phyloP scores from a whole-genome alignment of 2,113 vertebrate genomes.

The Craseonycteris thonglongyai region DNA sequence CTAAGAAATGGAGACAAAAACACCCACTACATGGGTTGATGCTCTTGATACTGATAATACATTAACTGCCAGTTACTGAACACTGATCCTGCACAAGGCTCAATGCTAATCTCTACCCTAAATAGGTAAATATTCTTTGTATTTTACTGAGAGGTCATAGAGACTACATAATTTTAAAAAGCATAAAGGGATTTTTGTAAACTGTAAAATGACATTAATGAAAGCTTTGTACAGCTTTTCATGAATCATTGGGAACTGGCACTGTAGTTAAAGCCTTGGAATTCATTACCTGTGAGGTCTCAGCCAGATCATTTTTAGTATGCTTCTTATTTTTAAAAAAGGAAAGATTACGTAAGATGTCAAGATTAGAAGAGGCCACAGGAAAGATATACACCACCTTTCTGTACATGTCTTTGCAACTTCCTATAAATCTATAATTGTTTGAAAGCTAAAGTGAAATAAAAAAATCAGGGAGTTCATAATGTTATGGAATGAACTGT shows the following conservation, averaged over 20 bases:
- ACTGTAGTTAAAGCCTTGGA: not conserved
- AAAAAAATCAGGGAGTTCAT: not conserved
- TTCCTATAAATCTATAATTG: not conserved
- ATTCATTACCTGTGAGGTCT: not conserved
- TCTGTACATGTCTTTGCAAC: not conserved
- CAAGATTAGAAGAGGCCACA: not conserved
- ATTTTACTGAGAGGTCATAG: not conserved
- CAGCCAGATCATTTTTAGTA: not conserved
- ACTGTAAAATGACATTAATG: not conserved
- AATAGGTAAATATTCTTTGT: not conserved
- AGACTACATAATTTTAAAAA: not conserved
- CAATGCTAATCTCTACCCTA: not conserved
- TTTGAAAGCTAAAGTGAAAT: slow-evolving; percentile 6
- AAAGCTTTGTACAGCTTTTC: not conserved
- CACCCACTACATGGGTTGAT: not conserved
- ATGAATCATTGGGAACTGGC: not conserved
- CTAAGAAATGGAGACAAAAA: not conserved
- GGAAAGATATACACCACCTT: not conserved
- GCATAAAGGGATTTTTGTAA: not conserved
- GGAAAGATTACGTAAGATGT: not conserved
- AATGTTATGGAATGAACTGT: not conserved
- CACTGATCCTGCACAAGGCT: not conserved
- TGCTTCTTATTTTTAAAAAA: not conserved
- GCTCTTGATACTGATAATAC: not conserved
- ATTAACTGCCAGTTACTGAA: not conserved